A percentile compares a stretch with the other conserved stretches of the same genome.
Conservation (phyloP, 2,797 vertebrate genomes). For the Lindbergichthys nudifrons region DNA sequence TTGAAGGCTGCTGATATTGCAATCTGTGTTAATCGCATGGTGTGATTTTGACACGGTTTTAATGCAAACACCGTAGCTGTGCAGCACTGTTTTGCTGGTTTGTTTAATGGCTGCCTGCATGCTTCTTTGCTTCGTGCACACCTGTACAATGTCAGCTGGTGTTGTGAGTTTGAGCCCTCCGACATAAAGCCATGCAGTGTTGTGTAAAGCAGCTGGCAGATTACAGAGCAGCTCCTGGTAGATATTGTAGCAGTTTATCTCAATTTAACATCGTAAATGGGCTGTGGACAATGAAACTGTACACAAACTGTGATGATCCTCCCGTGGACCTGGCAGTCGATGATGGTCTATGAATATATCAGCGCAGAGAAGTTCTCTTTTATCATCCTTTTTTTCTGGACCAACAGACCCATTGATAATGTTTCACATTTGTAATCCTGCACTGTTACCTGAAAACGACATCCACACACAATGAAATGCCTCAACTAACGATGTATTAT, state of each 20-base stretch:
- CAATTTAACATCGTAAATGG: constrained; percentile 63
- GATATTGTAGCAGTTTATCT: constrained; percentile 62
- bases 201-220: constrained; percentile 64
- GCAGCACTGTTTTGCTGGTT: constrained; percentile 17
- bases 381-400: background rate
- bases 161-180: constrained; percentile 32
- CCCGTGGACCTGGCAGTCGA: constrained; percentile 30
- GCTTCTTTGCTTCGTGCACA: constrained; percentile 42
- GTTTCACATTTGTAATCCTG: background rate
- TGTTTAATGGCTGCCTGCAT: constrained; percentile 49
- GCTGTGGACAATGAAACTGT: constrained; percentile 62
- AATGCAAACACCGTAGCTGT: constrained; percentile 33
- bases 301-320: constrained; percentile 58
- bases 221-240: constrained; percentile 53
- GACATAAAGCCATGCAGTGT: constrained; percentile 23
- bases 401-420: background rate
- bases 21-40: constrained; percentile 41
- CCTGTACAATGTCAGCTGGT: constrained; percentile 49
- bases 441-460: background rate
- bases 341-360: constrained; percentile 44
- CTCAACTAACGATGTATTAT: rapidly evolving
- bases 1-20: constrained; percentile 42
- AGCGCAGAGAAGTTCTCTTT: constrained; percentile 1
- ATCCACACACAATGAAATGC: background rate
- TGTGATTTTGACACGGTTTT: constrained; percentile 34